Evolutionary conservation across 2,888 invertebrate genomes (phyloP).

Genomic region (Alsophila aescularia): DNA sequence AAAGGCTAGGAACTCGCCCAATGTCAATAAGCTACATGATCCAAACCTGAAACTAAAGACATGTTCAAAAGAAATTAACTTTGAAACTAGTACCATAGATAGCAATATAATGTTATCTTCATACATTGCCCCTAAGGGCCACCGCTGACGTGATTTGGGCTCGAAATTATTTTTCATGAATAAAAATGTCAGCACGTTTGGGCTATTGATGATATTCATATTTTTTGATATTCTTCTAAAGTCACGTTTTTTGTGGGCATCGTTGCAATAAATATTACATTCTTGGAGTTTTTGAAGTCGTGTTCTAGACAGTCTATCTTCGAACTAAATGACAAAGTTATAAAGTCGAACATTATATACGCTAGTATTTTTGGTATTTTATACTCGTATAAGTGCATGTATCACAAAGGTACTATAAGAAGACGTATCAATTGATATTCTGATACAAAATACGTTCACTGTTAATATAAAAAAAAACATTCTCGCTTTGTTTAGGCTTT

Average conservation of each 20-base stretch:
- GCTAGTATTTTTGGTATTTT: too few species aligned
- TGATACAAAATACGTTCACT: too few species aligned
- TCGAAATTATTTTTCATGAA: neutral
- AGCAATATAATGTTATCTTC: conserved; percentile 12
- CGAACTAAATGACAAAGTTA: neutral
- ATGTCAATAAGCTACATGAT: neutral
- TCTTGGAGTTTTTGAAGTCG: neutral
- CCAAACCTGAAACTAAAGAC: conserved; percentile 1
- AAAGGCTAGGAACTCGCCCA: neutral
- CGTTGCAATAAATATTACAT: neutral
- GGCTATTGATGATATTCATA: conserved; percentile 3
- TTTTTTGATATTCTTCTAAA: neutral
- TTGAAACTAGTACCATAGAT: conserved; percentile 3
- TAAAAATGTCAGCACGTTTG: neutral
- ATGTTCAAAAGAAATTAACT: conserved; percentile 9
- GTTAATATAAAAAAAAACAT: too few species aligned
- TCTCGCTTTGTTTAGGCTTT: too few species aligned
- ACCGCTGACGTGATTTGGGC: conserved; percentile 14
- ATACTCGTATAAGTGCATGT: too few species aligned
- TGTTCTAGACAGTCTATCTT: neutral
- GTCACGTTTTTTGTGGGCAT: neutral
- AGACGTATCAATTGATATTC: too few species aligned
- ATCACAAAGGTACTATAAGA: too few species aligned
- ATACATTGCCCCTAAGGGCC: conserved; percentile 6
- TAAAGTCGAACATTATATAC: too few species aligned